phyloP scores from a whole-genome alignment of 2,797 vertebrate species.

The Sarcophilus harrisii region DNA sequence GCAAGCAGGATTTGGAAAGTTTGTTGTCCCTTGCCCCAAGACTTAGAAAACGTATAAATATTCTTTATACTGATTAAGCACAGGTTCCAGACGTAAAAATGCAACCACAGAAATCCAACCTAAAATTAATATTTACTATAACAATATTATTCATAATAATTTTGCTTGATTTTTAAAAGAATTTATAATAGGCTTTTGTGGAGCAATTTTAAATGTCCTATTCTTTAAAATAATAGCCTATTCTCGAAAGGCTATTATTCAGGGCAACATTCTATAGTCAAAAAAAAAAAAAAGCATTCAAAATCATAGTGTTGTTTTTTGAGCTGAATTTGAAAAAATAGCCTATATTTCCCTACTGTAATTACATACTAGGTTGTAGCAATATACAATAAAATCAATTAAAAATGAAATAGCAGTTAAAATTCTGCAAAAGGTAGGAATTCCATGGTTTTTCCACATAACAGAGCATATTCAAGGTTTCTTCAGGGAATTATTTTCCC shows the following conservation, averaged over 20 bases:
- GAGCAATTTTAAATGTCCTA: background rate
- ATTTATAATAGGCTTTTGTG: background rate
- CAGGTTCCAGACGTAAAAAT: background rate
- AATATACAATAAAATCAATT: background rate
- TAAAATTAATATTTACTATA: background rate
- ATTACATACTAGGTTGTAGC: background rate
- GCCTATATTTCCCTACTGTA: background rate
- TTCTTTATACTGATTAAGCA: background rate
- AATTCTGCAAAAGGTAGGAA: background rate
- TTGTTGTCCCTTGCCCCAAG: background rate
- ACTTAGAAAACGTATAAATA: background rate
- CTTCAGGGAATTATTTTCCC: background rate
- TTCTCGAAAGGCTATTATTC: background rate
- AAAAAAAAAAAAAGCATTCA: background rate
- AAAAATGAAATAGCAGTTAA: background rate
- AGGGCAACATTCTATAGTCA: background rate
- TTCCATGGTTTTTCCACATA: background rate
- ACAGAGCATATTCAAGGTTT: background rate
- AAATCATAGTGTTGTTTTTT: background rate
- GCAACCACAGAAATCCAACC: background rate
- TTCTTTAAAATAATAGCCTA: background rate
- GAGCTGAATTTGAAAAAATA: background rate
- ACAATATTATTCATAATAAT: background rate
- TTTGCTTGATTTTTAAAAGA: background rate
- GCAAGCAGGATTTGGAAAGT: background rate